phyloP scores from a whole-genome alignment of 2,888 invertebrate species.

The Catocala sponsa region DNA sequence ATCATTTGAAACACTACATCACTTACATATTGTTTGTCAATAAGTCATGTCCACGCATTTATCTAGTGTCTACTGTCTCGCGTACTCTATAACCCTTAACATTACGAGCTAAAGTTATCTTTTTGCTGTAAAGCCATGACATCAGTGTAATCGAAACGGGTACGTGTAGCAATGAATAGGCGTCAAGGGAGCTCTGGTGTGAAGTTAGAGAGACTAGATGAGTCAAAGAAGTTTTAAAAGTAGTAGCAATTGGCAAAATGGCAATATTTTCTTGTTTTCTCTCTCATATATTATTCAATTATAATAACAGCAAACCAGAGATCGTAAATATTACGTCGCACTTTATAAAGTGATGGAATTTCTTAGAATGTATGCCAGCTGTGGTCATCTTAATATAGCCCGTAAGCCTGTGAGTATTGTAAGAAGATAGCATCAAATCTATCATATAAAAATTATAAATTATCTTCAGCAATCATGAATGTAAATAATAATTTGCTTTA shows the following conservation, averaged over 20 bases:
- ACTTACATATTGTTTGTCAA: conserved; percentile 48
- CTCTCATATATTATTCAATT: too few relatives aligned
- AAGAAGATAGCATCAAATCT: too few relatives aligned
- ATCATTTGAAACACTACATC: conserved; percentile 31
- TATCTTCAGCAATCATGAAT: too few relatives aligned
- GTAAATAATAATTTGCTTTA: too few relatives aligned
- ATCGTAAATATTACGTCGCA: too few relatives aligned
- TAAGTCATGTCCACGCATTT: conserved; percentile 54
- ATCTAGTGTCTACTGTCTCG: conserved; percentile 52
- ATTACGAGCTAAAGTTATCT: conserved; percentile 78
- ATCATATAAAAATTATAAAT: too few relatives aligned
- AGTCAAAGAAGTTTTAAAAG: background rate
- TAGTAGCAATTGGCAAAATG: background rate
- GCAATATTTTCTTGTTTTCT: too few relatives aligned
- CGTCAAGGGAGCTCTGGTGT: conserved; percentile 59
- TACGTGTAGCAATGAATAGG: conserved; percentile 68
- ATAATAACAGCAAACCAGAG: too few relatives aligned
- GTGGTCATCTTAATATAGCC: too few relatives aligned
- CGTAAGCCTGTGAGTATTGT: too few relatives aligned
- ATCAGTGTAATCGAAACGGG: conserved; percentile 78
- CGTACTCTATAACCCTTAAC: conserved; percentile 66
- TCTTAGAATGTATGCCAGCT: too few relatives aligned
- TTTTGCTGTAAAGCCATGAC: conserved; percentile 72
- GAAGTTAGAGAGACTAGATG: conserved; percentile 43
- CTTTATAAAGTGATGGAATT: too few relatives aligned